Conservation (phyloP, 2,797 vertebrate species). For the Chaetophractus vellerosus region DNA sequence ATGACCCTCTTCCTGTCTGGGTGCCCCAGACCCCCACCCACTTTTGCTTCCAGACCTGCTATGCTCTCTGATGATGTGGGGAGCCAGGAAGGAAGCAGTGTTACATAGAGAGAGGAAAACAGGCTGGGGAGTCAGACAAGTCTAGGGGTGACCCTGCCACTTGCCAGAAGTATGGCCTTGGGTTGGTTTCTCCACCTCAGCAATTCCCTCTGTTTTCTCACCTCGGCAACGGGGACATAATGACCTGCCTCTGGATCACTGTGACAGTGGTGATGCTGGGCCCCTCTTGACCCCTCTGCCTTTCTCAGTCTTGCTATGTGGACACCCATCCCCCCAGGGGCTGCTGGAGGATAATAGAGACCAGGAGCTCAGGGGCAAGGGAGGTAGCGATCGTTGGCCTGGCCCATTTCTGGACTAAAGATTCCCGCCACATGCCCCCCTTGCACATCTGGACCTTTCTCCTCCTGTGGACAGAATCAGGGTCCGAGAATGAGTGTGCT, state of each 20-base stretch:
- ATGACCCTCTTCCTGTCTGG: neutral
- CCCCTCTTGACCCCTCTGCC: accelerated
- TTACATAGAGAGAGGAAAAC: neutral
- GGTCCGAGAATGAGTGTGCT: neutral
- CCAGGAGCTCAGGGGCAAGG: neutral
- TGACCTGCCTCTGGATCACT: neutral
- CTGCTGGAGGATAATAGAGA: neutral
- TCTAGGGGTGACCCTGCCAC: neutral
- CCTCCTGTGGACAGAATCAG: neutral
- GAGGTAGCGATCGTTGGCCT: too few relatives aligned
- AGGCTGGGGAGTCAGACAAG: neutral
- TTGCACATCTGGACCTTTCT: neutral
- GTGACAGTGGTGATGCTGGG: neutral
- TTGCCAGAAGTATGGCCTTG: neutral
- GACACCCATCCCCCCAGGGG: accelerated
- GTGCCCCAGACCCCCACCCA: too few relatives aligned
- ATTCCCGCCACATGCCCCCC: neutral
- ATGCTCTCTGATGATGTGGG: neutral
- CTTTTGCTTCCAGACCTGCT: neutral
- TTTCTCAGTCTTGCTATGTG: neutral
- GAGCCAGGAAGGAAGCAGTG: neutral
- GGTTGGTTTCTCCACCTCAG: neutral
- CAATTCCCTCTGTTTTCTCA: neutral
- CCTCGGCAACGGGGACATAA: neutral
- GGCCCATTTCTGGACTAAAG: neutral